Conservation (phyloP, 1,140 invertebrate genomes). For the Drosophila serrata region DNA sequence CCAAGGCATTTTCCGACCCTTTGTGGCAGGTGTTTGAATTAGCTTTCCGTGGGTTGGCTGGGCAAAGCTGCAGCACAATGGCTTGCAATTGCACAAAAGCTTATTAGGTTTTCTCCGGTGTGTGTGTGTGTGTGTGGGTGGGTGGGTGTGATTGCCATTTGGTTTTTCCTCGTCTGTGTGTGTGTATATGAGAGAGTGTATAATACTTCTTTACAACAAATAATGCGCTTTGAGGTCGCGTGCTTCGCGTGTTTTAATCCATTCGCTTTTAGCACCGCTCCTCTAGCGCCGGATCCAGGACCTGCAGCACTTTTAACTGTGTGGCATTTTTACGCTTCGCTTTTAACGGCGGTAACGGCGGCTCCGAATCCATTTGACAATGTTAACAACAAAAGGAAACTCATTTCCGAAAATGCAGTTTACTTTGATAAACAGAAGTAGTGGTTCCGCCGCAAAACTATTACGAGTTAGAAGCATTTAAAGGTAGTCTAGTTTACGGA, state of each 20-base stretch:
- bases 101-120: slow-evolving; percentile 65
- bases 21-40: slow-evolving; percentile 80
- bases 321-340: slow-evolving; percentile 45
- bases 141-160: slow-evolving; percentile 48
- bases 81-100: slow-evolving; percentile 80
- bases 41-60: slow-evolving; percentile 71
- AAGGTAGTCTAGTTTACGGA: neutral
- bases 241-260: slow-evolving; percentile 54
- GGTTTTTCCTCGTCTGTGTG: slow-evolving; percentile 16
- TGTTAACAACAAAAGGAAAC: slow-evolving; percentile 49
- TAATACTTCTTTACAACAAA: slow-evolving; percentile 70
- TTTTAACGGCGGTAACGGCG: slow-evolving; percentile 36
- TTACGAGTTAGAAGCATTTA: slow-evolving; percentile 5
- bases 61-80: slow-evolving; percentile 56
- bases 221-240: slow-evolving; percentile 77
- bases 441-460: slow-evolving; percentile 23
- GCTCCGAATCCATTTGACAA: slow-evolving; percentile 52
- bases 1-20: slow-evolving; percentile 57
- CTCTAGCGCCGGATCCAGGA: slow-evolving; percentile 1
- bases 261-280: slow-evolving; percentile 39
- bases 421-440: slow-evolving; percentile 43
- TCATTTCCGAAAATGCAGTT: slow-evolving; percentile 40
- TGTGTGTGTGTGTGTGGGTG: slow-evolving; percentile 4
- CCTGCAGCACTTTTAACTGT: slow-evolving; percentile 26
- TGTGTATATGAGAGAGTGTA: slow-evolving; percentile 23